Evolutionary conservation across 2,888 invertebrate species (phyloP), one percentile per base, ranked within the genome.

Genomic region (Junonia oenone): DNA sequence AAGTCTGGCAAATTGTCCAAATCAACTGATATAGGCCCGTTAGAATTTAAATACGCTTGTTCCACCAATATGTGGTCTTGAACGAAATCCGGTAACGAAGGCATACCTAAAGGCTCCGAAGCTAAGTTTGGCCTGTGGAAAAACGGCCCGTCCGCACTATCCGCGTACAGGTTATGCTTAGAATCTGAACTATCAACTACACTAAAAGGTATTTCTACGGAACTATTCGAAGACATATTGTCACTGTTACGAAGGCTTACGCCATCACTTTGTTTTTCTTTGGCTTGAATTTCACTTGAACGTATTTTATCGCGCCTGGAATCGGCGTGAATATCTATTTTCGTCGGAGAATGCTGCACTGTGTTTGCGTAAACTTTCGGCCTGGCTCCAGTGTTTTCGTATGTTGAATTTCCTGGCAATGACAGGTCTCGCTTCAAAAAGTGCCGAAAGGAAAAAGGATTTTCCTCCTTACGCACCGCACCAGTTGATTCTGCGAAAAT

Each of bases 31-130:
- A 91, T 86, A 45, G 89, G 90, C 26, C 86, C 82, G 64, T 88
- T 83, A 40, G 91, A 87, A 68, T 91, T 91, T 68, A 94, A 85
- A 77, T 94, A 94, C 61, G 93, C 93, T 68, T 96, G 95, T 73
- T 95, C 95, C 35, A 96, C 94, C 65, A 96, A 92, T 78, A 96
- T 92, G 81, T 97, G 97, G 81, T 97, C 97, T 76, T 97, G 97
- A 50, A 97, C 97, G 83, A 97, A 97, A 77, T 97, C 97, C 0
- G 97, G 97, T 64, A 96, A 76, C 6, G 94, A 94, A 1, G 94
- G 94, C 66, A 94, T 88, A 51, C 90, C 90, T 57, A 88, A 65
- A 13, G 89, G 88, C 68, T 90, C 90, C 0, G 85, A 81, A 19
- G 88, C 85, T 69, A 86, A 64, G 62, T 84, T 86, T 11, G 87